Evolutionary conservation across 2,888 invertebrate species (phyloP).

Genomic region (Acanthosepion esculentum): DNA sequence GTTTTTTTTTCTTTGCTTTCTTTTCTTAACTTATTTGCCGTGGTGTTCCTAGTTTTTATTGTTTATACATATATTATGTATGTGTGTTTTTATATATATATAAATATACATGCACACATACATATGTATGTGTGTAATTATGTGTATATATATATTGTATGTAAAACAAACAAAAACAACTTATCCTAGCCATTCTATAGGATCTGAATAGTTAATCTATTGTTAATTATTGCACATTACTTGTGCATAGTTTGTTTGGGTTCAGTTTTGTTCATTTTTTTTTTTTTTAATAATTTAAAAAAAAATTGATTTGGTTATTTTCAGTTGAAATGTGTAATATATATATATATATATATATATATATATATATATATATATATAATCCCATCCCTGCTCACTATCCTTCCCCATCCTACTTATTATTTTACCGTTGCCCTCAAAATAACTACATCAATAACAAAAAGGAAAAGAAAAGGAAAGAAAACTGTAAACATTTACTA

Average conservation of each 20-base stretch:
- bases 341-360: neutral
- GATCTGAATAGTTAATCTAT: slow-evolving; percentile 42
- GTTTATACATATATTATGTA: slow-evolving; percentile 35
- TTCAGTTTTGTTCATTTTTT: neutral
- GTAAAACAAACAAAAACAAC: neutral
- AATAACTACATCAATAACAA: neutral
- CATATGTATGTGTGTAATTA: neutral
- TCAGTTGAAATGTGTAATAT: slow-evolving; percentile 35
- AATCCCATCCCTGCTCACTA: neutral
- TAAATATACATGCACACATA: neutral
- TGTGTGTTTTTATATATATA: neutral
- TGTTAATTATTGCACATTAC: slow-evolving; percentile 36
- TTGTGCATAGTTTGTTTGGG: neutral
- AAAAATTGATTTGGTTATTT: slow-evolving; percentile 37
- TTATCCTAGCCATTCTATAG: neutral
- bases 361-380: neutral
- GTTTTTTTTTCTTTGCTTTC: neutral
- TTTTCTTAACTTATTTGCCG: slow-evolving; percentile 43
- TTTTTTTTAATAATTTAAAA: neutral
- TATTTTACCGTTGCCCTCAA: neutral
- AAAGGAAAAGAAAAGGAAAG: neutral
- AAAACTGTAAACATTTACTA: neutral
- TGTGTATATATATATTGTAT: neutral
- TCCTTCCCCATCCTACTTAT: neutral
- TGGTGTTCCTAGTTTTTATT: slow-evolving; percentile 43